phyloP scores from a whole-genome alignment of 2,888 invertebrate species.

The Drosophila parthenogenetica region DNA sequence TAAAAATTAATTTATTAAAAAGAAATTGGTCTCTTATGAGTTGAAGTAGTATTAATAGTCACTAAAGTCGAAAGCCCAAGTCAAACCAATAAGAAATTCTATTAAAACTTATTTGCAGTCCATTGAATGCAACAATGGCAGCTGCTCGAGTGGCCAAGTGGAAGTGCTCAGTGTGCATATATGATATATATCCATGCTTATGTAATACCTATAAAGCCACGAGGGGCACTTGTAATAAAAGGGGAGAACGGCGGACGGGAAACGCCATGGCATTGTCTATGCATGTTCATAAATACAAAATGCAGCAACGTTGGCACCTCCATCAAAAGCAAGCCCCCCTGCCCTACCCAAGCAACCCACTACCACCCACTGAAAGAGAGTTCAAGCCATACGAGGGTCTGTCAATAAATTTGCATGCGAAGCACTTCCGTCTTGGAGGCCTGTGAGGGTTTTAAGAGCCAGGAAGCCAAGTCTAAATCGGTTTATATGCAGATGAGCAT shows the following conservation, averaged over 20 bases:
- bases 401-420: constrained; percentile 80
- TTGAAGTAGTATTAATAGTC: neutral
- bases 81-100: constrained; percentile 73
- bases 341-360: constrained; percentile 1
- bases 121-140: constrained; percentile 69
- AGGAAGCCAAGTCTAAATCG: constrained; percentile 62
- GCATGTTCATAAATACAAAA: constrained; percentile 79
- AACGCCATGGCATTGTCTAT: constrained; percentile 68
- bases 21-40: neutral
- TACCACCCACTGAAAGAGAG: constrained; percentile 29
- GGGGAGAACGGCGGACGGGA: neutral
- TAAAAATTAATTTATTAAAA: neutral
- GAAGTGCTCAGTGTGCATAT: constrained; percentile 16
- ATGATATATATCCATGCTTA: constrained; percentile 9
- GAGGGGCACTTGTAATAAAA: constrained; percentile 9
- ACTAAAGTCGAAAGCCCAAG: constrained; percentile 6
- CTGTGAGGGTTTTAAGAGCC: neutral
- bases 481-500: constrained; percentile 83
- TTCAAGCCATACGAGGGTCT: constrained; percentile 36
- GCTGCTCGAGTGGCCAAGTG: constrained; percentile 14
- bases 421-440: constrained; percentile 66
- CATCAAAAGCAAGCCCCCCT: constrained; percentile 11
- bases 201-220: constrained; percentile 11
- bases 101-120: constrained; percentile 79
- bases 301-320: constrained; percentile 65